Base-by-base conservation (phyloP, 2,113 vertebrate genomes). In the Otis tarda region DNA sequence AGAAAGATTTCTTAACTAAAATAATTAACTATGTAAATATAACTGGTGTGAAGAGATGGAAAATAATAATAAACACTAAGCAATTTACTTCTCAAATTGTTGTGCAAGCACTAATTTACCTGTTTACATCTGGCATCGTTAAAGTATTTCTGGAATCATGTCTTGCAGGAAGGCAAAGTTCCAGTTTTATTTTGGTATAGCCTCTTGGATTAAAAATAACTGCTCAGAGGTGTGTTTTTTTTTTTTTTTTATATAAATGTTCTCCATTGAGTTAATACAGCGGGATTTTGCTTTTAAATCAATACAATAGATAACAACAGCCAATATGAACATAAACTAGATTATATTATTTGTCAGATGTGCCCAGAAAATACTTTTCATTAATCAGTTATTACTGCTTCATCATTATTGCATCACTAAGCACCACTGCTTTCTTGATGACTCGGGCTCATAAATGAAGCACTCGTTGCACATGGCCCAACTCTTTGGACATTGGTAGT, bases 361-460 rank as follows among this genome's bases (percentile, higher is more conserved):
- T 63, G 14, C 24, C 35, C 55, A 71, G 67, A 94, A 92, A 91
- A 86, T 45, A 70, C 4, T 91, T 35, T 77, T 69, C 25, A 79
- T 83, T 73, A 53, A 75, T 79, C 27, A 49, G 35, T 63, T 49
- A 20, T 64, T 47, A 65, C 49, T 30, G 33, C 20, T 77, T 61
- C 49, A 67, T 78, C 33, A 63, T 61, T 64, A 68, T 35, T 71
- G 24, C 18, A 59, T 41, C 70, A n/a, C 30, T 95, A 50, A 94
- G 69, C 65, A 89, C 39, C 94, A 83, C 21, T 89, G 33, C 64
- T 93, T 94, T 84, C 73, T 67, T 96, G 49, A 60, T 89, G 82
- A 95, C 12, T 43, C 39, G 41, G 70, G 83, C 53, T 83, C 59
- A 73, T 70, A 88, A 87, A 89, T 18, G 5, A 94, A 89, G 77